Evolutionary conservation across 2,888 invertebrate genomes (phyloP), one percentile per base, ranked within the genome.

Genomic region (Gymnocheta viridis): DNA sequence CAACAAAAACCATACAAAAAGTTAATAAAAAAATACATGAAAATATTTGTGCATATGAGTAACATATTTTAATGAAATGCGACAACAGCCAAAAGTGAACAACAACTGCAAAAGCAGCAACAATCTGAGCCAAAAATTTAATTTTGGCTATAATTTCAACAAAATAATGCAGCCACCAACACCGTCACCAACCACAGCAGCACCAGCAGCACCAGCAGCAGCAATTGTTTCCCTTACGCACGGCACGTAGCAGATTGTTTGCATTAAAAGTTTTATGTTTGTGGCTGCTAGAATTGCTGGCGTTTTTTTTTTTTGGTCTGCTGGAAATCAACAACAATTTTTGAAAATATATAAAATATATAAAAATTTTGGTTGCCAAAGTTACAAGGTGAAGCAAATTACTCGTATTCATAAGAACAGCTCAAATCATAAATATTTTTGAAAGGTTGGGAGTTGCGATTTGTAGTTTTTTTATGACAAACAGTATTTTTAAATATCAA

Each of bases 31-130:
- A 19, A 24, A 51, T 22, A 22, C 4, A 35, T 3, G 62, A 72
- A 77, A 79, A 72, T 77, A 72, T 77, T 81, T 77, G 81, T 80
- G 70, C 70, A 80, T 80, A 80, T 80, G 83, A 83, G 83, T 83
- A 76, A 83, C 29, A 64, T 66, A 58, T 60, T 70, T 82, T 72
- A 82, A 72, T 70, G 49, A 70, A 77, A 70, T 72, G 64, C 41
- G 70, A 64, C 82, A 82, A 66, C 66, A 64, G 44, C 41, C 62
- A 56, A 66, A 35, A 82, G 44, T 24, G 24, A 51, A n/a, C 10
- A 49, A 10, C 41, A 62, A 17, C 32, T 14, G 22, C 19, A 32
- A 32, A 49, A 17, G 27, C 27, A 38, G 56, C 70, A 35, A 44
- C 35, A 14, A 19, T 29, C n/a, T 12, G 27, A n/a, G 58, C 35